phyloP scores from a whole-genome alignment of 2,113 vertebrate species.

The Abramis brama region DNA sequence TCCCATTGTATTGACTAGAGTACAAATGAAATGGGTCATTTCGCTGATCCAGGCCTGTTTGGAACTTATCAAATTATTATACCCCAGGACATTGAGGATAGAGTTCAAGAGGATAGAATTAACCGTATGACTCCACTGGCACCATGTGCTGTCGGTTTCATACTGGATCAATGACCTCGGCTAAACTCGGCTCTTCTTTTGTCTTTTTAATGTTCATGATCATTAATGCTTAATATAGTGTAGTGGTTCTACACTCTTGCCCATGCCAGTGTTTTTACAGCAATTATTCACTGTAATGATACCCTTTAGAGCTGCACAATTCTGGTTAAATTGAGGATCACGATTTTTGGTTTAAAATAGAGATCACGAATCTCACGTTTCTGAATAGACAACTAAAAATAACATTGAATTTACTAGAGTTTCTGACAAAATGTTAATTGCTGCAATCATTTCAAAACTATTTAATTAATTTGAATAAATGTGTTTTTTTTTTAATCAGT shows the following conservation, averaged over 20 bases:
- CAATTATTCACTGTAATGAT: background rate
- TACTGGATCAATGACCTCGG: background rate
- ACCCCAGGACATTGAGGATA: background rate
- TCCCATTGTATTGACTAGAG: background rate
- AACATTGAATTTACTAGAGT: too few species aligned
- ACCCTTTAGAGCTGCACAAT: too few species aligned
- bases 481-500: too few species aligned
- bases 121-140: background rate
- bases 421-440: too few species aligned
- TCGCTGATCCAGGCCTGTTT: background rate
- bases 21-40: background rate
- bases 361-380: too few species aligned
- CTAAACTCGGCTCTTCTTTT: background rate
- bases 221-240: background rate
- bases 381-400: too few species aligned
- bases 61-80: background rate
- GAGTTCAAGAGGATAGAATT: background rate
- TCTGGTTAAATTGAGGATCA: too few species aligned
- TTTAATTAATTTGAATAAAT: too few species aligned
- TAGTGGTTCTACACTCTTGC: background rate
- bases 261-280: too few species aligned
- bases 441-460: too few species aligned
- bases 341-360: too few species aligned
- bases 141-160: background rate
- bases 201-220: background rate